Base-by-base conservation (phyloP, 2,888 invertebrate genomes). In the Drosophila leonis region DNA sequence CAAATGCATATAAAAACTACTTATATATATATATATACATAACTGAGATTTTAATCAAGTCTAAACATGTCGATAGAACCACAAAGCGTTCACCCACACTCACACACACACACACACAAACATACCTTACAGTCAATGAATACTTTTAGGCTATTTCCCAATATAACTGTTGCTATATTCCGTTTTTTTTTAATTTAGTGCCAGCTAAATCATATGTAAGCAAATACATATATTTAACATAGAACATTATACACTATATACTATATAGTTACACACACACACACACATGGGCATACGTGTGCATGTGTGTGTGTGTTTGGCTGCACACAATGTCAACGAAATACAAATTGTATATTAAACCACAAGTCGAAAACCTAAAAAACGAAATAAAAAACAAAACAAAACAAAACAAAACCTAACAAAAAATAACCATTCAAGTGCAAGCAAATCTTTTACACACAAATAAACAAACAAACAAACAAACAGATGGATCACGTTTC, bases 51-150 rank as follows among this genome's bases (percentile, higher is more conserved):
- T 77, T 56, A 80, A 74, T 56, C 54, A 80, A 81, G 65, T 80
- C 73, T 78, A 84, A 84, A 84, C 68, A 87, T 84, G 84, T 84
- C 84, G 84, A 84, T 84, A 84, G 84, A 84, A 84, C 84, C 84
- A 82, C 66, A 66, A 80, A 80, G 84, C 82, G 84, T 84, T 84
- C 87, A 77, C 69, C 51, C 54, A 61, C 54, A 73, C 80, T 75
- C 57, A 67, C 31, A 65, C 42, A 48, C 37, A 54, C 51, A 59
- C 52, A 72, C 78, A 72, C 55, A 72, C 80, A 78, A 46, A 65
- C 57, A 56, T 44, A 24, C 52, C 46, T 66, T 60, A 63, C 72
- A 73, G 72, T 66, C 72, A 63, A 61, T 63, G 51, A 57, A 60
- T 64, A 64, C 48, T 42, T 46, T 61, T 56, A 72, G 65, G 57